Evolutionary conservation across 2,888 invertebrate species (phyloP).

Genomic region (Pyrochroa serraticornis): DNA sequence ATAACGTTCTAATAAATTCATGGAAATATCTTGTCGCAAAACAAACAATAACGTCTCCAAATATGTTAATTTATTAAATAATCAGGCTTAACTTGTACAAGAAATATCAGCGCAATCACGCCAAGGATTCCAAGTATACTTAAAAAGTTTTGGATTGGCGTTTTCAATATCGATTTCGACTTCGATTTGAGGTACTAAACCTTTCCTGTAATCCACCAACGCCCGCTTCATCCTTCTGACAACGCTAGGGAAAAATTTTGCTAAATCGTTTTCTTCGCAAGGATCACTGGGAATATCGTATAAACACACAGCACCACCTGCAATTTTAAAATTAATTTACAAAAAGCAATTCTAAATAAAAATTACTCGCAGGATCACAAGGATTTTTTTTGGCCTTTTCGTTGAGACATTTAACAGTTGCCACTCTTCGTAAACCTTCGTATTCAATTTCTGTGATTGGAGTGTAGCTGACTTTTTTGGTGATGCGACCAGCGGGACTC

Average conservation of each 20-base stretch:
- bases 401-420: conserved; percentile 55
- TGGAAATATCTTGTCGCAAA: background rate
- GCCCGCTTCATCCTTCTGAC: conserved; percentile 59
- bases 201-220: conserved; percentile 61
- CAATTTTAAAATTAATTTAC: conserved; percentile 36
- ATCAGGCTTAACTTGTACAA: conserved; percentile 24
- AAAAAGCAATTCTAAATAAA: conserved; percentile 2
- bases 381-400: conserved; percentile 53
- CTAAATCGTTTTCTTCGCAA: conserved; percentile 75
- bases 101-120: conserved; percentile 50
- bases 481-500: conserved; percentile 55
- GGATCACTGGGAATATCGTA: conserved; percentile 82
- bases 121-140: conserved; percentile 78
- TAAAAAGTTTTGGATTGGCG: conserved; percentile 74
- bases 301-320: conserved; percentile 68
- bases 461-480: conserved; percentile 53
- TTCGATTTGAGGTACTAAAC: conserved; percentile 62
- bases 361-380: conserved; percentile 56
- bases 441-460: conserved; percentile 54
- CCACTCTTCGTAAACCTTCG: conserved; percentile 50
- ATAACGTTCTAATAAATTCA: background rate
- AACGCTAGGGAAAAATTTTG: conserved; percentile 62
- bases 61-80: background rate
- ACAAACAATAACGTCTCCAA: background rate
- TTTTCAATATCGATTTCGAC: conserved; percentile 62